Evolutionary conservation across 2,113 vertebrate species (phyloP).

Genomic region (Burhinus oedicnemus): DNA sequence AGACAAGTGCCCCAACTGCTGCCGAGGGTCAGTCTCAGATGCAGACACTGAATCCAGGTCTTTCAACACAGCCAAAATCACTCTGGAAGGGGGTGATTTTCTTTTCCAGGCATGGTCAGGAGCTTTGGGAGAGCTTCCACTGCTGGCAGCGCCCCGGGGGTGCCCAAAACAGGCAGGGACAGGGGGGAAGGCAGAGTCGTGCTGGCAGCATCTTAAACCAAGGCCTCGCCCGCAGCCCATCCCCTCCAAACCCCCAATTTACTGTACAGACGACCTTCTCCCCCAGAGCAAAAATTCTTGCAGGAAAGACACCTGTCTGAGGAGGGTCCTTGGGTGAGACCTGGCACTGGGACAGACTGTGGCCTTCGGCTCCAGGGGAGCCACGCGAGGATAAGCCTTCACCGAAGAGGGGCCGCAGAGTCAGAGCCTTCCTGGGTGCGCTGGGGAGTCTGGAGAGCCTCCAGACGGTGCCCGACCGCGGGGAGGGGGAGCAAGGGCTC

Average conservation of each 20-base stretch:
- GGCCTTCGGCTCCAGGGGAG: neutral
- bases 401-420: neutral
- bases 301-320: conserved; percentile 35
- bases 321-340: neutral
- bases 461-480: accelerated
- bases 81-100: neutral
- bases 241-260: neutral
- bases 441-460: neutral
- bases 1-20: neutral
- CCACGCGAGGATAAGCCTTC: accelerated
- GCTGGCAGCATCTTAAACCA: conserved; percentile 42
- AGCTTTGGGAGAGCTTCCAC: neutral
- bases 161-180: neutral
- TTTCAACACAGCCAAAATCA: neutral
- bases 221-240: neutral
- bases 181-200: neutral
- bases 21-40: neutral
- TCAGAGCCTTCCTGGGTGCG: neutral
- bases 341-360: neutral
- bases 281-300: conserved; percentile 68
- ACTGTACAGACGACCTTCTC: conserved; percentile 46
- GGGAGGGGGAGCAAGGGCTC: neutral
- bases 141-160: neutral
- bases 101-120: neutral
- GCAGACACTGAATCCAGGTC: neutral